These are phyloP conservation scores for Lordiphosa clarofinis DNA, from an alignment of 1,140 invertebrate genomes.

Conservation along the genomic window DNA sequence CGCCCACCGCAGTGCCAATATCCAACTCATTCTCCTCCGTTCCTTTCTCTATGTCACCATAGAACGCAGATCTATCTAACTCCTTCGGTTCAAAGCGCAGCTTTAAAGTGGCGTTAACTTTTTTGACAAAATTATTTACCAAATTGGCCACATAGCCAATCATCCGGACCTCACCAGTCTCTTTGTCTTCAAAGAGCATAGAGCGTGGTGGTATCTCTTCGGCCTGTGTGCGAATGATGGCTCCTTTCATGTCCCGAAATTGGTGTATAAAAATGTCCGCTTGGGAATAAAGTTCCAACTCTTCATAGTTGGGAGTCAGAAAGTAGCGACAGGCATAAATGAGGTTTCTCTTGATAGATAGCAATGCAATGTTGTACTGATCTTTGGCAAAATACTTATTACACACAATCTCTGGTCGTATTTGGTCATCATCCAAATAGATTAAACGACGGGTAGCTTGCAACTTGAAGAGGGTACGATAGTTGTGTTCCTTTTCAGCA, in stretches of 20 bases:
- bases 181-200: conserved; percentile 25
- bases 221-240: conserved; percentile 12
- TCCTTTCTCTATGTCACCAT: neutral
- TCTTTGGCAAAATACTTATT: conserved; percentile 25
- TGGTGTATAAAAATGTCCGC: conserved; percentile 42
- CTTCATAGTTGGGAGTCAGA: conserved; percentile 13
- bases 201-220: conserved; percentile 41
- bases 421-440: neutral
- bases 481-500: conserved; percentile 28
- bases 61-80: neutral
- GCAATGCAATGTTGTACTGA: conserved; percentile 48
- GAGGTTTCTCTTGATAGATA: conserved; percentile 12
- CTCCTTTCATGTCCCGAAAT: conserved; percentile 45
- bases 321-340: conserved; percentile 46
- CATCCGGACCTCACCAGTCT: conserved; percentile 13
- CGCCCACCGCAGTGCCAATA: conserved; percentile 29
- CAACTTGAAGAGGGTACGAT: conserved; percentile 18
- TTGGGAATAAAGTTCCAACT: conserved; percentile 1
- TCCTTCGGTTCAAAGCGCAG: neutral
- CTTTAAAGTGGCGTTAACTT: conserved; percentile 41
- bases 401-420: conserved; percentile 13
- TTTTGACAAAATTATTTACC: conserved; percentile 30
- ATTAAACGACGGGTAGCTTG: conserved; percentile 35
- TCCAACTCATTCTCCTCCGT: conserved; percentile 25
- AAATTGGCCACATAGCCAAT: conserved; percentile 42